A percentile compares a stretch with the other conserved stretches of the same genome.
phyloP scores from a whole-genome alignment of 2,113 vertebrate species.

The Circaetus gallicus region DNA sequence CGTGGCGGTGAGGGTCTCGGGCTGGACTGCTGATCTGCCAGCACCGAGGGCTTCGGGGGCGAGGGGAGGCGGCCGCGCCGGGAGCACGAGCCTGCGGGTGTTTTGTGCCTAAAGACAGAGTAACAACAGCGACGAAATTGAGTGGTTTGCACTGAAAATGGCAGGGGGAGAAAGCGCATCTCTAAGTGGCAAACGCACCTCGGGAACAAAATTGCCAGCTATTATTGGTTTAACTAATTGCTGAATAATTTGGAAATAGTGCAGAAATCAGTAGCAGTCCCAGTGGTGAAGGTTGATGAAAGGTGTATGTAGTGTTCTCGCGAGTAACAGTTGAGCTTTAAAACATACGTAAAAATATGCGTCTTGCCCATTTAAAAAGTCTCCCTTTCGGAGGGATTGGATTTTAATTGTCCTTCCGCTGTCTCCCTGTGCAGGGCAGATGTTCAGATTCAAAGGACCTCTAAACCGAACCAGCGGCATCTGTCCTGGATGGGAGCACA shows the following conservation, averaged over 20 bases:
- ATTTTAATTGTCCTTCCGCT: slow-evolving; percentile 18
- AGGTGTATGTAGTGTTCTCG: not conserved
- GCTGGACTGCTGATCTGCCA: not conserved
- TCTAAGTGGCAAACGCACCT: not conserved
- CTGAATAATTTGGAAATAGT: not conserved
- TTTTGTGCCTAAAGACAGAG: not conserved
- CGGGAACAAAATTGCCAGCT: not conserved
- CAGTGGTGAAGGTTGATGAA: not conserved
- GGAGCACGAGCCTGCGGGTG: not conserved
- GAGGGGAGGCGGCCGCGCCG: not conserved
- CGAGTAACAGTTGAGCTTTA: not conserved
- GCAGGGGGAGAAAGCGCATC: not conserved
- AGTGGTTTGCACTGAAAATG: not conserved
- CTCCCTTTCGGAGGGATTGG: slow-evolving; percentile 1
- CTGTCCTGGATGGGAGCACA: slow-evolving; percentile 49
- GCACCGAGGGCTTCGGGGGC: not conserved
- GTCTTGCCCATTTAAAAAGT: not conserved
- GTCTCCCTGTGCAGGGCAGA: slow-evolving; percentile 47
- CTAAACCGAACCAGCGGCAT: slow-evolving; percentile 53
- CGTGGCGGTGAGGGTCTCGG: not conserved
- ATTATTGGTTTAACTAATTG: not conserved
- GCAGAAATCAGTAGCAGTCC: not conserved
- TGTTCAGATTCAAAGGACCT: slow-evolving; percentile 52
- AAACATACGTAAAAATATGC: not conserved
- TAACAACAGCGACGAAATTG: fast-evolving